Percentiles rank a stretch among this genome's conserved stretches.
Conservation (phyloP, 2,797 vertebrate species). For the Acipenser oxyrinchus region DNA sequence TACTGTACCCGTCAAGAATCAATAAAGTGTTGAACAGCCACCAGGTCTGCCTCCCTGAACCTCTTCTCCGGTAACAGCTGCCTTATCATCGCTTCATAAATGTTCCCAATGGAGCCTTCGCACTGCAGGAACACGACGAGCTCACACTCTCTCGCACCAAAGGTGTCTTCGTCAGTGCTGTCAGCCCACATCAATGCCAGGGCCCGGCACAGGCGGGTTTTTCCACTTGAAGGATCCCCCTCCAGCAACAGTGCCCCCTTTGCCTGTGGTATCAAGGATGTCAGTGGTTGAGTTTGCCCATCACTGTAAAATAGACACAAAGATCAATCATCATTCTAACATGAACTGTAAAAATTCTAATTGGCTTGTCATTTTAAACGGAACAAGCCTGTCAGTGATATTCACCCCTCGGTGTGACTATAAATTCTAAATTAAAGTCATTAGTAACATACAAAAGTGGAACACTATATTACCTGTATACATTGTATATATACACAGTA, state of each 20-base stretch:
- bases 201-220: conserved; percentile 26
- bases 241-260: conserved; percentile 32
- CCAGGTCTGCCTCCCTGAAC: conserved; percentile 23
- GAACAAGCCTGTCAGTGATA: too few species aligned
- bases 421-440: too few species aligned
- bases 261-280: conserved; percentile 30
- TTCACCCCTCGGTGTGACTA: too few species aligned
- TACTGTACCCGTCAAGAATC: conserved; percentile 40
- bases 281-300: conserved; percentile 20
- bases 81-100: conserved; percentile 29
- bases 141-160: conserved; percentile 12
- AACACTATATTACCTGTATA: too few species aligned
- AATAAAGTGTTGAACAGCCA: conserved; percentile 29
- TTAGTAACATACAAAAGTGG: too few species aligned
- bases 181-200: conserved; percentile 36
- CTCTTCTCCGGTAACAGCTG: conserved; percentile 21
- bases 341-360: too few species aligned
- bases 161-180: conserved; percentile 3
- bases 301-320: conserved; percentile 31
- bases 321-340: background rate
- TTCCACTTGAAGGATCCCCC: conserved; percentile 30
- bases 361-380: background rate
- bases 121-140: conserved; percentile 34
- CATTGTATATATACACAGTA: too few species aligned
- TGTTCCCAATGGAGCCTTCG: conserved; percentile 10